Percentiles rank a stretch among this genome's conserved stretches.
Evolutionary conservation across 2,113 vertebrate genomes (phyloP).

Genomic region (rat (Rattus norvegicus)): GRCr8 NC_086027.1:22193501-22194000

Average conservation of each 20-base stretch:
- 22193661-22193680: neutral
- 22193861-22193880: neutral
- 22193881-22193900: neutral
- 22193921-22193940: neutral
- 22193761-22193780: neutral
- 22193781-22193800: neutral
- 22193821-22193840: neutral
- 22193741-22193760: neutral
- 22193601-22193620: neutral
- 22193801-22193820: neutral
- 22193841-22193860: neutral
- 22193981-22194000: slow-evolving; percentile 34
- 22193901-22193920: neutral
- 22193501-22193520: no score
- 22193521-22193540: neutral
- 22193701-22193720: neutral
- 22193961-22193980: neutral
- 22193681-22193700: neutral
- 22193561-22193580: neutral
- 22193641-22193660: neutral
- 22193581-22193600: neutral
- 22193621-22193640: neutral
- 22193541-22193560: neutral
- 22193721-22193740: neutral
- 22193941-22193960: neutral